Evolutionary conservation across 1,140 invertebrate species (phyloP), one percentile per base, ranked within the genome.

Genomic region (Lucilia cuprina): DNA sequence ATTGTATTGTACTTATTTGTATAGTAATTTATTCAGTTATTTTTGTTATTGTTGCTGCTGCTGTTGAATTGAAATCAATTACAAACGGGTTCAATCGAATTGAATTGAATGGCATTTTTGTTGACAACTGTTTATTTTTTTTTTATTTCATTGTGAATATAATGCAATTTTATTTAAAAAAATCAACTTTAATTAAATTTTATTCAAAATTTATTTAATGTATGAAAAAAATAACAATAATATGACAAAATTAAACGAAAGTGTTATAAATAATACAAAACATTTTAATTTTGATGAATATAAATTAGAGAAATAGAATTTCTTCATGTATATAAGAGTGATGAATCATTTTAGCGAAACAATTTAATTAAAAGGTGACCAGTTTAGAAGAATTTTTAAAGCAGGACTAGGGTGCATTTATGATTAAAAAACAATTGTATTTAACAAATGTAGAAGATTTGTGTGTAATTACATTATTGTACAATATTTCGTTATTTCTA

Each of bases 121-220:
- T 80, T 80, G 77, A 80, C 77, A 80, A 49, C 65, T 49, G 41
- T 77, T 49, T 49, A 21, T 80, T 80, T 49, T 80, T 80, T 80
- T 49, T 80, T 30, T 30, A 30, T 30, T 30, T 30, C 25, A 25
- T 80, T 78, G 34, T 78, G n/a, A 17, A 19, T 47, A 80, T 49
- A 80, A 50, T 25, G 47, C 77, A 80, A 25, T 80, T 80, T 80
- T 80, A 80, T 80, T 80, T 80, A 80, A 80, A 41, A 41, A 80
- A 80, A 49, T 80, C 77, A 80, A 80, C 41, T 80, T 80, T 80
- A 80, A 80, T 80, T 80, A 80, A 70, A 49, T 80, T 80, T 80
- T 80, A 49, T 80, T 21, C 65, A 19, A 25, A 70, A 70, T 17
- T n/a, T 60, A 14, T 60, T 17, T 60, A 60, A 60, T 60, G 55